Percentiles rank a stretch among this genome's conserved stretches.
phyloP scores from a whole-genome alignment of 2,797 vertebrate species.

The Dicrostonyx torquatus region DNA sequence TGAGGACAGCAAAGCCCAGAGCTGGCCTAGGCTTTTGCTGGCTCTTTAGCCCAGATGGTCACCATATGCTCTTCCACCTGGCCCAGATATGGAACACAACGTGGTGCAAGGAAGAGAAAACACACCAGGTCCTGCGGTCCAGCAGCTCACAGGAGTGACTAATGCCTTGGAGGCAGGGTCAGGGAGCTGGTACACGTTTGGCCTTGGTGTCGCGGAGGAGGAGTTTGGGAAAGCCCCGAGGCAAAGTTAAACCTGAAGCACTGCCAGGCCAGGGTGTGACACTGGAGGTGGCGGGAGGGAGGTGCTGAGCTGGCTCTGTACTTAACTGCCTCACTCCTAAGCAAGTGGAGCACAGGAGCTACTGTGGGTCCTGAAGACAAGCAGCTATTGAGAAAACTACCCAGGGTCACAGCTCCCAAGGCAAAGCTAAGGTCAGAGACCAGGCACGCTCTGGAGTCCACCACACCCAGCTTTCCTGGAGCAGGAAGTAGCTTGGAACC shows the following conservation, averaged over 20 bases:
- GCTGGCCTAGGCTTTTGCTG: not conserved
- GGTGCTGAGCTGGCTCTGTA: not conserved
- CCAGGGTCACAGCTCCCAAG: not conserved
- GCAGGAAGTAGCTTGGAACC: constrained; percentile 1
- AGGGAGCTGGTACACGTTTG: no score
- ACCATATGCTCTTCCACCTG: not conserved
- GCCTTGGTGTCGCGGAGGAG: not conserved
- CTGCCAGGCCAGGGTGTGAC: not conserved
- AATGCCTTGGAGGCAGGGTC: not conserved
- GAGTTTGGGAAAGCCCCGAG: not conserved
- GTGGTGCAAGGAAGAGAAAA: not conserved
- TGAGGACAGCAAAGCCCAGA: not conserved
- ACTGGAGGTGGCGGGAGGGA: not conserved
- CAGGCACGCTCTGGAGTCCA: not conserved
- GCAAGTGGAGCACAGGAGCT: not conserved
- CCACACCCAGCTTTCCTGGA: constrained; percentile 21
- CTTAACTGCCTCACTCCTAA: not conserved
- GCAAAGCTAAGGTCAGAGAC: not conserved
- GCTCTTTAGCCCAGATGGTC: not conserved
- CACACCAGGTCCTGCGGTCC: no score
- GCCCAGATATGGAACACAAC: accelerated
- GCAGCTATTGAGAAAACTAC: not conserved
- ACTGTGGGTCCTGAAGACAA: not conserved
- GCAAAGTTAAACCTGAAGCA: not conserved
- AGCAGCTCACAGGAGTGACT: not conserved